These are phyloP conservation scores for Spatula clypeata DNA, from an alignment of 2,797 vertebrate species.

Conservation along the genomic window DNA sequence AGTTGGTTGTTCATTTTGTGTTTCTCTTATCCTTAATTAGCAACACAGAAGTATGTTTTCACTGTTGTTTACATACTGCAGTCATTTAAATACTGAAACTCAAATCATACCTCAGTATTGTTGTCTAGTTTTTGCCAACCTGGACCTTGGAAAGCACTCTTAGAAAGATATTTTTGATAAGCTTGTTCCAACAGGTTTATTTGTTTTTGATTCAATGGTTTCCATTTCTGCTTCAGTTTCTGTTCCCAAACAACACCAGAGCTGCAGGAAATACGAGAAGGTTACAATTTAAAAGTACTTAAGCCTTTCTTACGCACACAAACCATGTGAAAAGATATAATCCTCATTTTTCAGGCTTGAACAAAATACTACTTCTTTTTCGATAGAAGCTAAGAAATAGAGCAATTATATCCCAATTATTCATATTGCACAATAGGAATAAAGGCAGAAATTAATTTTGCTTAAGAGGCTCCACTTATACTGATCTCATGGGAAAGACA, in stretches of 20 bases:
- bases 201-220: slow-evolving; percentile 94
- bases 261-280: slow-evolving; percentile 78
- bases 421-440: neutral
- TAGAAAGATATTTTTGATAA: slow-evolving; percentile 87
- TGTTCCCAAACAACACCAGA: slow-evolving; percentile 97
- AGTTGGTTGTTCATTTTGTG: neutral
- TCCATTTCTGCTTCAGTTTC: slow-evolving; percentile 95
- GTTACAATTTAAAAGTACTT: neutral
- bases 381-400: neutral
- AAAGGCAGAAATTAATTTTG: neutral
- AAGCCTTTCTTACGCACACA: neutral
- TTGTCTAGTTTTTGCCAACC: slow-evolving; percentile 90
- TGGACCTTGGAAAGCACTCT: slow-evolving; percentile 19
- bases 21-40: neutral
- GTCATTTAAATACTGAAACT: neutral
- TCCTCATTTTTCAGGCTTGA: neutral
- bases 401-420: neutral
- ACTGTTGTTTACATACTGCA: neutral
- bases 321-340: neutral
- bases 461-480: neutral
- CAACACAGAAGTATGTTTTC: neutral
- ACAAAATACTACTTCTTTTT: fast-evolving
- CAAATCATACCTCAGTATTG: slow-evolving; percentile 89
- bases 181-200: slow-evolving; percentile 92
- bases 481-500: neutral